Evolutionary conservation across 2,797 vertebrate species (phyloP).

Genomic region (Cyclopterus lumpus): DNA sequence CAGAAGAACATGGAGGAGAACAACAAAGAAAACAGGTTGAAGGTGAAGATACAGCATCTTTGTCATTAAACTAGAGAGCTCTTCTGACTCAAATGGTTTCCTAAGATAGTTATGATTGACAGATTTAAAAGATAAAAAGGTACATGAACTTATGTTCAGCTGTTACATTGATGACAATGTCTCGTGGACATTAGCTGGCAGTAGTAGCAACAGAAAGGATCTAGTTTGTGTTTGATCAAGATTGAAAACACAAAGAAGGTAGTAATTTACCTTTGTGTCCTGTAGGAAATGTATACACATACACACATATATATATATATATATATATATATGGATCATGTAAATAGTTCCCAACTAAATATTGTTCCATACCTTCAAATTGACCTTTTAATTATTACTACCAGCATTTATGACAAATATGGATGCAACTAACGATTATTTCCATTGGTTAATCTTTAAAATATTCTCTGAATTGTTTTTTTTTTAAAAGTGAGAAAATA

Average conservation of each 20-base stretch:
- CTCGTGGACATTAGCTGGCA: neutral
- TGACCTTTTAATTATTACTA: neutral
- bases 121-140: neutral
- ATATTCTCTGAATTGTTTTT: neutral
- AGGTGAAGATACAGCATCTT: neutral
- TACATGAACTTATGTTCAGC: neutral
- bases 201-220: neutral
- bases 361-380: neutral
- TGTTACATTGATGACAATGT: neutral
- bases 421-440: neutral
- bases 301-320: neutral
- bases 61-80: neutral
- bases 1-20: slow-evolving; percentile 20
- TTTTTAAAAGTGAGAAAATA: neutral
- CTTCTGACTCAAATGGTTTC: neutral
- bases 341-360: neutral
- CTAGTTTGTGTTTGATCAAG: neutral
- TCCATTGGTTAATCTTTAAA: neutral
- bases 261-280: neutral
- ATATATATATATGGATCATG: neutral
- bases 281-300: too few species aligned
- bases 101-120: neutral
- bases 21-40: neutral
- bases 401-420: neutral
- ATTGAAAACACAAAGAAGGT: neutral